Evolutionary conservation across 2,113 vertebrate species (phyloP).

Genomic region (Phrynocephalus versicolor): DNA sequence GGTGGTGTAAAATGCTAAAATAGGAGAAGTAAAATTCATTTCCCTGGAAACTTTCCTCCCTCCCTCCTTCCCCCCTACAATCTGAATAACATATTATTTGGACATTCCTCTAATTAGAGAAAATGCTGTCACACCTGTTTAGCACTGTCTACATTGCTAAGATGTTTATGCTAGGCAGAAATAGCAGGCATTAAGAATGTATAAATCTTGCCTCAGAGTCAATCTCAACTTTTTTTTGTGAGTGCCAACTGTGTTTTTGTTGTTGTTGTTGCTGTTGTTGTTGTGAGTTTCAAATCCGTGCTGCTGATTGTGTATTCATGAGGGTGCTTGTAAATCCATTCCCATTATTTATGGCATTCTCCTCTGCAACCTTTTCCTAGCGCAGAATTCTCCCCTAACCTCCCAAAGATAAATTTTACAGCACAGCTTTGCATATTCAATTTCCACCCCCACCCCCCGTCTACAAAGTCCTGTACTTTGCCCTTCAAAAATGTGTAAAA

Average conservation of each 20-base stretch:
- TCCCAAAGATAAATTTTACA: not conserved
- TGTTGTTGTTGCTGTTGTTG: too few relatives aligned
- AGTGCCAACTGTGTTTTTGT: not conserved
- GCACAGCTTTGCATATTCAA: not conserved
- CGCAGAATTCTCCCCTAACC: not conserved
- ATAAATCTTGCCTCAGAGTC: not conserved
- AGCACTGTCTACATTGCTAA: constrained; percentile 10
- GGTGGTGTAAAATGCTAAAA: not conserved
- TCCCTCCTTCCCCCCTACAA: not conserved
- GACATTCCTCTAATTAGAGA: constrained; percentile 40
- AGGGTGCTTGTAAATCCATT: not conserved
- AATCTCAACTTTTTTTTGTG: not conserved
- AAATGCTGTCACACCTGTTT: constrained; percentile 13
- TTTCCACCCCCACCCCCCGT: not conserved
- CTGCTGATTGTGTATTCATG: not conserved
- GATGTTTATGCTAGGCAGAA: constrained; percentile 21
- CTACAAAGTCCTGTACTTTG: not conserved
- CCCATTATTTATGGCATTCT: not conserved
- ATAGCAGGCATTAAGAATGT: not conserved
- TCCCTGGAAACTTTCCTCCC: constrained; percentile 15
- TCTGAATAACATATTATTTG: not conserved
- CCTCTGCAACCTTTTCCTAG: not conserved
- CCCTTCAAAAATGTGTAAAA: not conserved
- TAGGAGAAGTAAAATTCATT: not conserved
- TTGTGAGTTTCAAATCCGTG: not conserved